phyloP scores from a whole-genome alignment of 2,888 invertebrate genomes.

The Phragmatobia fuliginosa region DNA sequence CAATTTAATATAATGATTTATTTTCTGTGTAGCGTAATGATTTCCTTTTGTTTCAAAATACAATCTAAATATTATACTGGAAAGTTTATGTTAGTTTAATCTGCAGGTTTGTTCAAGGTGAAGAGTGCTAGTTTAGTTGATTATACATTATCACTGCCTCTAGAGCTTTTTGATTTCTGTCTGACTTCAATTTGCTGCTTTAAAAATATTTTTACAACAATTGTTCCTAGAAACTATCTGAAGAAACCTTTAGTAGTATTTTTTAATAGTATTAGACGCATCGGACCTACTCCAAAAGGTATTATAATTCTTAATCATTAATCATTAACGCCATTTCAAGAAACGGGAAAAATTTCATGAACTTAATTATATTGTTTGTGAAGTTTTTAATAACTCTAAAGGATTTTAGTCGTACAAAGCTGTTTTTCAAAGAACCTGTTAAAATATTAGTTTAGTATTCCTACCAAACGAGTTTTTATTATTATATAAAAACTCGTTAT shows the following conservation, averaged over 20 bases:
- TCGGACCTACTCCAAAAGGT: not conserved
- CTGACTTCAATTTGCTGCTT: not conserved
- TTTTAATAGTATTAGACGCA: not conserved
- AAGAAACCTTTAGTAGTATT: not conserved
- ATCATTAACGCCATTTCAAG: not conserved
- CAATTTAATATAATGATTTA: slow-evolving; percentile 11
- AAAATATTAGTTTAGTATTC: not conserved
- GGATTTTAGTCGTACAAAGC: not conserved
- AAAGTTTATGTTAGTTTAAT: not conserved
- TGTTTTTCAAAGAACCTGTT: not conserved
- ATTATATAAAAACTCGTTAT: not conserved
- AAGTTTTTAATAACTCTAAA: not conserved
- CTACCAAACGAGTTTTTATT: not conserved
- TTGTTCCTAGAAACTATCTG: not conserved
- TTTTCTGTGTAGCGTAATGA: slow-evolving; percentile 1
- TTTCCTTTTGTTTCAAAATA: not conserved
- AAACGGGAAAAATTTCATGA: not conserved
- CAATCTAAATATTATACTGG: not conserved
- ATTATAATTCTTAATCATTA: not conserved
- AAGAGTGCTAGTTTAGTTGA: not conserved
- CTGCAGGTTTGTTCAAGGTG: not conserved
- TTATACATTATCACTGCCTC: not conserved
- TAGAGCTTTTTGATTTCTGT: not conserved
- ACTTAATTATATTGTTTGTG: not conserved
- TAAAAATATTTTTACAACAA: not conserved